Evolutionary conservation across 1,140 invertebrate genomes (phyloP), one percentile per base, ranked within the genome.

Genomic region (Heliconius nattereri): DNA sequence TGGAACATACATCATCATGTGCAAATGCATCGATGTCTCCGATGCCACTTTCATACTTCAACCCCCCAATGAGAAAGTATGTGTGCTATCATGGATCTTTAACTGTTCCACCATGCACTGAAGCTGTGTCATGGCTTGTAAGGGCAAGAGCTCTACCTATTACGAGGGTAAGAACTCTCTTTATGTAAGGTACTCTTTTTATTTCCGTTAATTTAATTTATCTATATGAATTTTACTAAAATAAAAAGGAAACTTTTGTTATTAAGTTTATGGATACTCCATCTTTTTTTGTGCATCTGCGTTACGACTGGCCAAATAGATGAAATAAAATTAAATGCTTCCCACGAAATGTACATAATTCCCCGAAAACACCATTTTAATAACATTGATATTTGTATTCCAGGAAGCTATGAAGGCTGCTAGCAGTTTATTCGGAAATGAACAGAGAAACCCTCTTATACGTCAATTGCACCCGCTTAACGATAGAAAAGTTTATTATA

Each of bases 81-180:
- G 90, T 77, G 1, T 81, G 79, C 29, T 93, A 93, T 52, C 90
- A 92, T 2, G 92, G 92, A 0, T 93, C 91, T 6, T 71, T 93
- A 73, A 87, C 91, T 2, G 26, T 66, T 2, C 91, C 91, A 40
- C 91, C 91, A 2, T 93, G 91, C 49, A 88, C 86, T 0, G 88
- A 92, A 70, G 76, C 89, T 40, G 89, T 93, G 0, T 37, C 89
- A 20, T 93, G 91, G 91, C 54, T 93, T 5, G 70, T 93, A 6
- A 85, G 90, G 73, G 88, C 81, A 19, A 86, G 79, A 66, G 73
- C 83, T 20, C 57, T 92, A 26, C 75, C 84, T 45, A 80, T 93
- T 2, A 84, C 79, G 20, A 86, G 89, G 81, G 91, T 93, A 83
- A 86, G 83, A 49, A 40, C 13, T 60, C 32, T 71, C 7, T 40